Conservation (phyloP, 2,797 vertebrate species). For the Hylomyscus alleni region DNA sequence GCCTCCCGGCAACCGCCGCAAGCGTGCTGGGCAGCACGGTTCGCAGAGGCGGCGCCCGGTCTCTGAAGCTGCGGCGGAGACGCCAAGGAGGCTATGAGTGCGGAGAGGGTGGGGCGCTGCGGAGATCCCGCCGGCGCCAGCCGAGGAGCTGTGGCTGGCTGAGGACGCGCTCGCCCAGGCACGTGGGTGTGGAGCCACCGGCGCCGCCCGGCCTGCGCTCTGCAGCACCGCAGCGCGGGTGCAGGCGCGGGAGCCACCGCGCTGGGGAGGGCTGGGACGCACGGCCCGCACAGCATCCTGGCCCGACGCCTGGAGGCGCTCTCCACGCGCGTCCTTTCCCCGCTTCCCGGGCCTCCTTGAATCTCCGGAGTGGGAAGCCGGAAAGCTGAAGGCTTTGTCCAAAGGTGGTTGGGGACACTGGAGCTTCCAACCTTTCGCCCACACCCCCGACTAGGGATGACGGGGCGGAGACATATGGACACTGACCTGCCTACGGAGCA, state of each 20-base stretch:
- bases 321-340: neutral
- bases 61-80: conserved; percentile 26
- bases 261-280: neutral
- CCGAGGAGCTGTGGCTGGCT: conserved; percentile 57
- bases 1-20: neutral
- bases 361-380: neutral
- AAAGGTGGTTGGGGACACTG: neutral
- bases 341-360: neutral
- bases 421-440: neutral
- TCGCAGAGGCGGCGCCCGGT: neutral
- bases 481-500: neutral
- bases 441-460: neutral
- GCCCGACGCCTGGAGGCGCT: conserved; percentile 61
- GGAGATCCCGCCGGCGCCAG: conserved; percentile 72
- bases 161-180: conserved; percentile 74
- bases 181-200: conserved; percentile 75
- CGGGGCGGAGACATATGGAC: neutral
- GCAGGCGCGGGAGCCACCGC: neutral
- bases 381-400: conserved; percentile 64
- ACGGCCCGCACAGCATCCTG: neutral
- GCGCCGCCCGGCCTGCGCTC: conserved; percentile 63
- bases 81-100: conserved; percentile 34
- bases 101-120: conserved; percentile 61
- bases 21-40: neutral
- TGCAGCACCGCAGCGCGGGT: neutral